Base-by-base conservation (phyloP, 1,140 invertebrate species). In the Bombus impatiens region DNA sequence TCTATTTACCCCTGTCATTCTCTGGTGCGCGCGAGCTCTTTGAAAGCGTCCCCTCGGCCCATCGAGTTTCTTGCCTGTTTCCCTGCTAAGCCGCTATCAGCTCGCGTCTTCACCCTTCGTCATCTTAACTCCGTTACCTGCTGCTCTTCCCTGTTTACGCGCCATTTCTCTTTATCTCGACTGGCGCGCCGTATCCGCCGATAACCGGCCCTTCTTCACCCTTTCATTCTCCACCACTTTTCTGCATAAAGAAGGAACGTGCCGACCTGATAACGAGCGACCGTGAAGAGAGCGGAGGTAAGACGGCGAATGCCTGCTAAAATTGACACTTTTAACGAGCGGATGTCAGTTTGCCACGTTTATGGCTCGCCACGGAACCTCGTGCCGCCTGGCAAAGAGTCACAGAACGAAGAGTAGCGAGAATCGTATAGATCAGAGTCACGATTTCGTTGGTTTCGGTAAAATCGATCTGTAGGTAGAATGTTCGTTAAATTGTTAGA, bases 1-100 rank as follows among this genome's bases (percentile, higher is more conserved):
- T 86, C 78, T 79, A 88, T 78, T 71, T 88, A 82, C 79, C 62
- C 68, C 44, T 59, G 75, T 65, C 68, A 76, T 47, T 76, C 72
- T 59, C 12, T 68, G n/a, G 42, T 35, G 35, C 40, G 53, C n/a
- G 47, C 53, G 37, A 62, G 15, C 37, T 62, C 40, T 81, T 75
- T 67, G 32, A 75, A 13, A 70, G 22, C 65, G 59, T 59, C 42
- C 42, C 77, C 81, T 53, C 2, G 15, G 5, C 78, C 57, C 67
- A 6, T 40, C 76, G n/a, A 76, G 72, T 59, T 62, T 59, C 59
- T 77, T 75, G 53, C 44, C 44, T 25, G 37, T 35, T 32, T 59
- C 37, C 37, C n/a, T 37, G 25, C 47, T 78, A 35, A 42, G 12
- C 40, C 40, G 10, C 47, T 44, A 57, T 47, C 67, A 47, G 32